phyloP scores from a whole-genome alignment of 2,113 vertebrate genomes.

The Tursiops truncatus region DNA sequence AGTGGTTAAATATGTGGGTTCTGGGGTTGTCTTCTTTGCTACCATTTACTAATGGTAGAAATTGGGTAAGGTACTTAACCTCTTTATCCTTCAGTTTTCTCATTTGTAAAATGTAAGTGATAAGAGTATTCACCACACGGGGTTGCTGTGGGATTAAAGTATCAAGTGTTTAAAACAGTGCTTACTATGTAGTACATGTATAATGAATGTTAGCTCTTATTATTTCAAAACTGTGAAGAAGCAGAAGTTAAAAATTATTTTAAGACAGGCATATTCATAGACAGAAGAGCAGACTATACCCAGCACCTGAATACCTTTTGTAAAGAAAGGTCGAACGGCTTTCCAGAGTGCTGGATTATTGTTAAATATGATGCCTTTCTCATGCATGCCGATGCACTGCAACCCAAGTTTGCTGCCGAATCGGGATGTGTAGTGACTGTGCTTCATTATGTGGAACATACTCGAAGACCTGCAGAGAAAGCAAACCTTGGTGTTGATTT shows the following conservation, averaged over 20 bases:
- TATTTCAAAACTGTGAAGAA: not conserved
- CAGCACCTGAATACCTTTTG: conserved; percentile 88
- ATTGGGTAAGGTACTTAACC: not conserved
- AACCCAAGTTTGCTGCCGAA: conserved; percentile 93
- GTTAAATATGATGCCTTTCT: conserved; percentile 96
- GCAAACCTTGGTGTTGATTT: not conserved
- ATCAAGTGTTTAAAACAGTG: not conserved
- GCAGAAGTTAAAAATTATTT: not conserved
- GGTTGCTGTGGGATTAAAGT: not conserved
- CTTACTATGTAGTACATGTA: not conserved
- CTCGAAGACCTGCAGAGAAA: conserved; percentile 88
- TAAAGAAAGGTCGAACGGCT: conserved; percentile 90
- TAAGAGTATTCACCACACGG: not conserved
- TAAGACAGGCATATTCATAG: not conserved
- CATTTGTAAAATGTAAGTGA: not conserved
- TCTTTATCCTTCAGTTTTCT: not conserved
- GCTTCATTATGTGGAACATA: conserved; percentile 92
- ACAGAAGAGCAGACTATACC: not conserved
- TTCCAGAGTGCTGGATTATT: conserved; percentile 92
- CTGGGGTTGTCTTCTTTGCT: not conserved
- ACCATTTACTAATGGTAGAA: not conserved
- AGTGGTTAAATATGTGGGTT: not conserved
- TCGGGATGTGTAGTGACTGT: conserved; percentile 88
- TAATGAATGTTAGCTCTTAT: not conserved
- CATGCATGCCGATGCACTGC: conserved; percentile 94